Base-by-base conservation (phyloP, 2,888 invertebrate genomes). In the Nymphalis c-album region DNA sequence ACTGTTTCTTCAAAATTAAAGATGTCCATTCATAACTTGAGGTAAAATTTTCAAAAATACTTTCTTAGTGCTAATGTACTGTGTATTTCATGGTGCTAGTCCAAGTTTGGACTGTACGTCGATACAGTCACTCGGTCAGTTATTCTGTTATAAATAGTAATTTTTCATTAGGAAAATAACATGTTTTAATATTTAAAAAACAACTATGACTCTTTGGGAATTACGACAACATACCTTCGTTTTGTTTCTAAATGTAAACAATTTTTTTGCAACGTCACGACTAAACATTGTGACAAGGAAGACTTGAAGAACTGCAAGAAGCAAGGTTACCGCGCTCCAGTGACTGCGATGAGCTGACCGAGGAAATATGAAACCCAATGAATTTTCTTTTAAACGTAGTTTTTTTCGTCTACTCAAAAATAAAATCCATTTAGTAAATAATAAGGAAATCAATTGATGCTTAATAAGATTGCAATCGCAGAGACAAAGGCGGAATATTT, bases 241-340 rank as follows among this genome's bases (percentile, higher is more conserved):
- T 60, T 63, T 40, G 50, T 46, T 46, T 8, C 10, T 18, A 53
- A 46, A 45, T 53, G 66, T 66, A 66, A 71, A 69, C 71, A 71
- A n/a, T 60, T 20, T 68, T 68, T 64, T 66, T 71, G 60, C 60
- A n/a, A 17, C 18, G 20, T 68, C 60, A 63, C 31, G 63, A 26
- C 57, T 46, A 22, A 20, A 40, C 2, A 13, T 40, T 40, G 57
- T 50, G 67, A 69, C 63, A 26, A 68, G 68, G 66, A 69, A 64
- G 63, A 69, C 6, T 20, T 8, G 35, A 35, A 35, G 10, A 40
- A 3, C 4, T 76, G 71, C 71, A 82, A 75, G 72, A 72, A 20
- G 51, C 80, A 83, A 87, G 85, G 84, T 50, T 77, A 77, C 74
- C 73, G 77, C 79, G 79, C 77, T 75, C 75, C 70, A 74, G 60